Base-by-base conservation (phyloP, 1,140 invertebrate species). In the Melitaea cinxia region DNA sequence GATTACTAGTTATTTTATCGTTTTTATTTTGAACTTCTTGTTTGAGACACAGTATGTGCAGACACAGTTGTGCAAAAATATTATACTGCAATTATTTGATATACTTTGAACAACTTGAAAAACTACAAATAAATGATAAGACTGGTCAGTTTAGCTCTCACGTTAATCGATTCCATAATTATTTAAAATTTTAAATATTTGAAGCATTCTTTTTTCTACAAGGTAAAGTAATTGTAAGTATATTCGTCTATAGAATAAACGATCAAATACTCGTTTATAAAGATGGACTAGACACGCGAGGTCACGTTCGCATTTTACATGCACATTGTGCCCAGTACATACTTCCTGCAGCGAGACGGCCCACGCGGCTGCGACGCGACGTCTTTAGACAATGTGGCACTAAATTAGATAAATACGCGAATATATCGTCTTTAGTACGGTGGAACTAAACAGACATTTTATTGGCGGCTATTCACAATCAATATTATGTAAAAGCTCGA, bases 271-370 rank as follows among this genome's bases (percentile, higher is more conserved):
- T 4, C 28, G 39, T 52, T 61, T 61, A 61, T 61, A 52, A 61
- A 57, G 55, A 14, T 12, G 33, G 14, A n/a, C 47, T 50, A 30
- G 55, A 66, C 59, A 65, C 68, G 28, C 56, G 21, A 50, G 65
- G 66, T 73, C 72, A 78, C 72, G 78, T 75, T 75, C 61, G 42
- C 68, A 63, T 68, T 73, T 72, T 66, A 60, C 67, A 70, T 73
- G 65, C 69, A 71, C 68, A 24, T 49, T 56, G 49, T 45, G 52
- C 49, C 33, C 35, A 42, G 50, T 55, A 45, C 61, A 64, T 35
- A 65, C 37, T 65, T 65, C 63, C 63, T 47, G 55, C 56, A 53
- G 9, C 30, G 28, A 54, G 53, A 21, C 53, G 61, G 53, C 56
- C 63, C 63, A 65, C 63, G 63, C 63, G 56, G 50, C 42, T 23